Percentiles rank a stretch among this genome's conserved stretches.
These are phyloP conservation scores for Bombus difficillimus DNA, from an alignment of 1,140 invertebrate species.

Conservation along the genomic window DNA sequence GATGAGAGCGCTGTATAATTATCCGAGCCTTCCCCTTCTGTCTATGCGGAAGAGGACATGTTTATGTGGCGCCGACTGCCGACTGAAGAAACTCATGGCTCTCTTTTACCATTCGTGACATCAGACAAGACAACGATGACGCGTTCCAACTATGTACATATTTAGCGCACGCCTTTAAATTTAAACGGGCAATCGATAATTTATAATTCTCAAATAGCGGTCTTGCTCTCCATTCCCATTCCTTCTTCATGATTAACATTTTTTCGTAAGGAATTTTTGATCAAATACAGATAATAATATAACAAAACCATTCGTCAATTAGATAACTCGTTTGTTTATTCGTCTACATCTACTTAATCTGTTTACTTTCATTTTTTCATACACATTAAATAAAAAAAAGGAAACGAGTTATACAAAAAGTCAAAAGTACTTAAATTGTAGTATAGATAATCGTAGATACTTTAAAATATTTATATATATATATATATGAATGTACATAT, in stretches of 20 bases:
- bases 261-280: background rate
- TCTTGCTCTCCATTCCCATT: background rate
- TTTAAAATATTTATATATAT: background rate
- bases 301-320: background rate
- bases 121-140: conserved; percentile 37
- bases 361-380: background rate
- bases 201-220: conserved; percentile 18
- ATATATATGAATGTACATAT: no score
- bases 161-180: conserved; percentile 1
- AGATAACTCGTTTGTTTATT: background rate
- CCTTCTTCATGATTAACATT: background rate
- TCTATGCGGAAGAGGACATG: conserved; percentile 60
- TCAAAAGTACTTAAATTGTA: background rate
- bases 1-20: conserved; percentile 76
- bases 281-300: background rate
- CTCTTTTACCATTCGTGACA: conserved; percentile 55
- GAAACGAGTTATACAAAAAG: background rate
- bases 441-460: no score
- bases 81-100: conserved; percentile 45
- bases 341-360: background rate
- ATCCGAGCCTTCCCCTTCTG: conserved; percentile 57
- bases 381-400: background rate
- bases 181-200: conserved; percentile 43
- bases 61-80: conserved; percentile 70
- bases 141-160: conserved; percentile 20